These are phyloP conservation scores for Chromoteleia sp. DNA, from an alignment of 2,888 invertebrate species.

Conservation along the genomic window DNA sequence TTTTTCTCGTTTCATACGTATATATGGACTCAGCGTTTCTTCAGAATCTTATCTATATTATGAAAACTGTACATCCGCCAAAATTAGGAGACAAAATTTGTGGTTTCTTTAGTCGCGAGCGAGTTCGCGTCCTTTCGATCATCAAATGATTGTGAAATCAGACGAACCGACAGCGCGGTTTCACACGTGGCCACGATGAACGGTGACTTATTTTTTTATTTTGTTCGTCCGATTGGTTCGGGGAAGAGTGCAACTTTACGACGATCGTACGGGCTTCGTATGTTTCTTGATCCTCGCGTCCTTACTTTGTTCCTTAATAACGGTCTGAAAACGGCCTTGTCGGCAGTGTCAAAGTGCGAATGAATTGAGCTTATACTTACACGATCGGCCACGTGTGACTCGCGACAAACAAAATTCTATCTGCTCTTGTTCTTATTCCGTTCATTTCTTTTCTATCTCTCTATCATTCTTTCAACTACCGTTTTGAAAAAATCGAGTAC, in stretches of 20 bases:
- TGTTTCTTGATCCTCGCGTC: constrained; percentile 57
- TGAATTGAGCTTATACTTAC: constrained; percentile 60
- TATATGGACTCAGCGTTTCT: constrained; percentile 9
- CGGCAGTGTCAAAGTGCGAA: constrained; percentile 62
- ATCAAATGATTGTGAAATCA: constrained; percentile 24
- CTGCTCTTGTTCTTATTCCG: neutral
- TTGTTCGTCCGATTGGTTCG: constrained; percentile 27
- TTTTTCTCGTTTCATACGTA: neutral
- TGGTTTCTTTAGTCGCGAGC: no score
- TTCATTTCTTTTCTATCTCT: constrained; percentile 3
- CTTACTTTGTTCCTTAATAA: constrained; percentile 32
- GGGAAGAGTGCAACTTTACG: no score
- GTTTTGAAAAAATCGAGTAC: constrained; percentile 13
- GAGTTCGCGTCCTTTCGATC: constrained; percentile 20
- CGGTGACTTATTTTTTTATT: constrained; percentile 16
- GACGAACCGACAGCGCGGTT: neutral
- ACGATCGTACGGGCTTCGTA: constrained; percentile 25
- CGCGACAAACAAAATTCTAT: neutral
- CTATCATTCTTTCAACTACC: neutral
- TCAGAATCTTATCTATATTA: constrained; percentile 67
- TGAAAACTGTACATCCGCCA: constrained; percentile 76
- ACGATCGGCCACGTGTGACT: constrained; percentile 54
- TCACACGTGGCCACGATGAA: constrained; percentile 51
- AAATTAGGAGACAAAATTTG: constrained; percentile 28
- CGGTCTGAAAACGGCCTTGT: constrained; percentile 52